phyloP scores from a whole-genome alignment of 2,888 invertebrate genomes.

The Nomada flava region DNA sequence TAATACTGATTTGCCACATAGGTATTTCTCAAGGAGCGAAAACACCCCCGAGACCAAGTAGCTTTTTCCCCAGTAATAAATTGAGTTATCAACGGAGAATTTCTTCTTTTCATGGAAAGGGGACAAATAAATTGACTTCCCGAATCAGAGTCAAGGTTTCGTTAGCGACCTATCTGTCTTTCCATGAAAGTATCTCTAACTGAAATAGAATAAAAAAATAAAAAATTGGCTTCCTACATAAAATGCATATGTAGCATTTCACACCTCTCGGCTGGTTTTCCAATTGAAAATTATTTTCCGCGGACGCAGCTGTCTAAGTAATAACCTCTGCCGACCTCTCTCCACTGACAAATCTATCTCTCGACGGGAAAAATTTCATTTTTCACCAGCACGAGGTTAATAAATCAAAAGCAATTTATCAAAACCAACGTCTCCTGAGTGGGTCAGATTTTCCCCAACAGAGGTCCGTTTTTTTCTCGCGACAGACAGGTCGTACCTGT shows the following conservation, averaged over 20 bases:
- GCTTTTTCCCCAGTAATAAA: not conserved
- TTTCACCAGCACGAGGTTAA: not conserved
- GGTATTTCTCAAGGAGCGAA: too few relatives aligned
- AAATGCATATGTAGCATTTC: too few relatives aligned
- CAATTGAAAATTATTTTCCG: not conserved
- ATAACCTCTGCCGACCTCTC: too few relatives aligned
- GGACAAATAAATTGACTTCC: not conserved
- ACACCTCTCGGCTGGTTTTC: not conserved
- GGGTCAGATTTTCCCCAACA: not conserved
- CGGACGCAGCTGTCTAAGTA: not conserved
- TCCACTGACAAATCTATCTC: not conserved
- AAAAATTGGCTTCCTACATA: too few relatives aligned
- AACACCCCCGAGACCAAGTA: not conserved
- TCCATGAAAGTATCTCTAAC: not conserved
- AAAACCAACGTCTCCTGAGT: not conserved
- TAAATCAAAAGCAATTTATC: slow-evolving; percentile 14
- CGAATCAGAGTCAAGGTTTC: not conserved
- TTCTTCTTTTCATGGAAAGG: not conserved
- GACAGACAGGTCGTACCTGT: not conserved
- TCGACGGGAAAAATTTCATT: not conserved
- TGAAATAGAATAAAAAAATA: not conserved
- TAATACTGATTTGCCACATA: too few relatives aligned
- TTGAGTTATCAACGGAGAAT: not conserved
- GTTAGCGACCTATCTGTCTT: not conserved
- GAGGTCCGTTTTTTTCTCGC: not conserved